Evolutionary conservation across 92 coral and sea anemone species (phyloP).

Genomic region (Pocillopora meandrina): DNA sequence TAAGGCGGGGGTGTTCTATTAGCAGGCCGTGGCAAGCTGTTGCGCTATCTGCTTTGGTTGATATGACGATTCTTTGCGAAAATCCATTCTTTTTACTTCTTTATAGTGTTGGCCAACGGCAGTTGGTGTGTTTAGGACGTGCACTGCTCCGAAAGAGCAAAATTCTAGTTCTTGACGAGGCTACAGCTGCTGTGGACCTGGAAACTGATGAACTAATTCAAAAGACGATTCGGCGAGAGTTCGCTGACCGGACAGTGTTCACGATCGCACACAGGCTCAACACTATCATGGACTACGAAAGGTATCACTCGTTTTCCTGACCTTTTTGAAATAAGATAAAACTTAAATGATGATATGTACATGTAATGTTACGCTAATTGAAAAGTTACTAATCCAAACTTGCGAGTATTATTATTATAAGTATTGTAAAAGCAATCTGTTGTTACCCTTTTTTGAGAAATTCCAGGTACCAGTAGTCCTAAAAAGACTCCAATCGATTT

Average conservation of each 20-base stretch:
- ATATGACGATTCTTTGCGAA: too few species aligned
- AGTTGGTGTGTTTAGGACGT: conserved; percentile 93
- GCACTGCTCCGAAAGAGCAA: conserved; percentile 88
- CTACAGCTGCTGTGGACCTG: conserved; percentile 96
- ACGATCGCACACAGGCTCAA: conserved; percentile 95
- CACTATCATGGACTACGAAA: conserved; percentile 88
- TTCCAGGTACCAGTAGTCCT: too few species aligned
- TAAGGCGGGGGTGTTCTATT: too few species aligned
- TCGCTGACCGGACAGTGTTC: conserved; percentile 90
- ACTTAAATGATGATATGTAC: too few species aligned
- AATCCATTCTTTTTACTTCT: background rate
- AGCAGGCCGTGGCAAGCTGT: too few species aligned
- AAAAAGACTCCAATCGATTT: too few species aligned
- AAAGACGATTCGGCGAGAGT: conserved; percentile 89
- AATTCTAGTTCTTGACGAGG: conserved; percentile 91
- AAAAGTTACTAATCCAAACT: too few species aligned
- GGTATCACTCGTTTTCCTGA: conserved; percentile 42
- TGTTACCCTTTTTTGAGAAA: too few species aligned
- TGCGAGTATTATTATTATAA: too few species aligned
- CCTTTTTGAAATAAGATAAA: background rate
- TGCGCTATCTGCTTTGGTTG: too few species aligned
- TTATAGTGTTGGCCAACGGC: conserved; percentile 90
- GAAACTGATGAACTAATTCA: conserved; percentile 97
- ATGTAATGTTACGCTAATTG: too few species aligned
- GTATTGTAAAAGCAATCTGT: too few species aligned